A percentile compares a stretch with the other conserved stretches of the same genome.
These are phyloP conservation scores for Auanema freiburgensis DNA, from an alignment of 2,888 invertebrate genomes.

Conservation along the genomic window DNA sequence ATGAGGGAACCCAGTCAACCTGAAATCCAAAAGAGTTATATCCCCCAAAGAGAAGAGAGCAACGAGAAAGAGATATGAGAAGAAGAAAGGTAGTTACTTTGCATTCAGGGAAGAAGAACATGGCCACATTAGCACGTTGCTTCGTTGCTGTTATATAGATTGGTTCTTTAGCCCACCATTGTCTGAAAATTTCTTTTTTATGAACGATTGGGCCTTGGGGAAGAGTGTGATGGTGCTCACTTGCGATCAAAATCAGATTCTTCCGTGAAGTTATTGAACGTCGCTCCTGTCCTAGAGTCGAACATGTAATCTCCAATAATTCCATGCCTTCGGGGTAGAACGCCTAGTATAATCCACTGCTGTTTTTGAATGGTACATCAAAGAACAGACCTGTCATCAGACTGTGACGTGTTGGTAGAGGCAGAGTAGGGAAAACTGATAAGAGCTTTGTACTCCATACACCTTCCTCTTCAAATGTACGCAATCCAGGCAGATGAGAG, in stretches of 20 bases:
- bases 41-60: no score
- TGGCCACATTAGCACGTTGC: constrained; percentile 36
- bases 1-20: constrained; percentile 33
- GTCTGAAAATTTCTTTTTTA: constrained; percentile 15
- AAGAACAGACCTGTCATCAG: constrained; percentile 36
- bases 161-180: constrained; percentile 47
- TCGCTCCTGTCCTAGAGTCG: constrained; percentile 35
- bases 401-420: constrained; percentile 44
- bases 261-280: constrained; percentile 39
- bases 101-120: constrained; percentile 52
- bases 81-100: constrained; percentile 9
- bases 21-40: constrained; percentile 3
- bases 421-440: constrained; percentile 45
- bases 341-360: constrained; percentile 18
- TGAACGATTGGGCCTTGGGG: not conserved
- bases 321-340: constrained; percentile 37
- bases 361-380: not conserved
- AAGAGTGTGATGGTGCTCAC: not conserved
- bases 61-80: no score
- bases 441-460: constrained; percentile 41
- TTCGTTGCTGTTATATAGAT: constrained; percentile 38
- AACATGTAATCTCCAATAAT: constrained; percentile 39
- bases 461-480: constrained; percentile 44
- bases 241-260: constrained; percentile 30
- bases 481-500: constrained; percentile 34